Evolutionary conservation across 2,113 vertebrate genomes (phyloP), one percentile per base, ranked within the genome.

Genomic region (Apteryx mantelli): DNA sequence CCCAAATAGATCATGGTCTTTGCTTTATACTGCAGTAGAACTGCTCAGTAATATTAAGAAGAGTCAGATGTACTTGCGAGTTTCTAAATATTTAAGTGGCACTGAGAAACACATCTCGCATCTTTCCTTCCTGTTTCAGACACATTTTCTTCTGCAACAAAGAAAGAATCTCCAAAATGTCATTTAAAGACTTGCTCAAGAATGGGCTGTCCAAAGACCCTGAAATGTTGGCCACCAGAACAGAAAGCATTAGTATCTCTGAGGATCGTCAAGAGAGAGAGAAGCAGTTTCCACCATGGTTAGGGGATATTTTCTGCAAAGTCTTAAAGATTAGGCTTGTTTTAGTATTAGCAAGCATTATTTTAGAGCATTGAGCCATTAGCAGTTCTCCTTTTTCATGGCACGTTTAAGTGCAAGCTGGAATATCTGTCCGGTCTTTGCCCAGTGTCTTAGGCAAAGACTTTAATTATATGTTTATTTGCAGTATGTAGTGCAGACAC

Each of bases 401-500:
- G 7, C 8, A 44, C 13, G 4, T 64, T 46, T 73, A 17, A 26
- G 30, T 40, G 12, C 4, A 58, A 91, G 84, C 3, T 46, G 44
- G 13, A 79, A 84, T 8, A 18, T 64, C 53, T 26, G 40, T 76
- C 42, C 69, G 15, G 7, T 55, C 36, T 60, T 74, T 25, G 13
- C 5, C n/a, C 36, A 26, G 19, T 16, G 26, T 53, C 40, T 68
- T 26, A 69, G 42, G 16, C 52, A 77, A 84, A 69, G 56, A 44
- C 25, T 42, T 61, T 79, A 36, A 38, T 40, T 46, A 10, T 13
- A n/a, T 26, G 16, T 40, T 80, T 78, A 36, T 95, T 94, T 97
- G 94, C 84, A 95, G 75, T 94, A 20, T 32, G 9, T 71, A 48
- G 18, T 94, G 32, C 88, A 69, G 95, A 83, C 95, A 95, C 46